phyloP scores from a whole-genome alignment of 2,888 invertebrate species.

The Philopedon plagiatum region DNA sequence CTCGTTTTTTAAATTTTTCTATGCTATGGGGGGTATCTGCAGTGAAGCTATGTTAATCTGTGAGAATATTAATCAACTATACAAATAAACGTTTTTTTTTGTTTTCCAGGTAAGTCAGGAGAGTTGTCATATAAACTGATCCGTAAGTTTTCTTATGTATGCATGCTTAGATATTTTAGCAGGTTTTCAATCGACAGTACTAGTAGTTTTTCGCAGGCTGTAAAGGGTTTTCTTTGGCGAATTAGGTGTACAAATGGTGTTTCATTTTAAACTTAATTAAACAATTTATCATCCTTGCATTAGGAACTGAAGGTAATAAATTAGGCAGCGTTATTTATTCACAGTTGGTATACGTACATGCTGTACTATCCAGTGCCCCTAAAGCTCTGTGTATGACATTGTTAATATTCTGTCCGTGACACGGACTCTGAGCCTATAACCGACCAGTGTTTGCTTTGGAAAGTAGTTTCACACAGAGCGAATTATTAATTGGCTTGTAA shows the following conservation, averaged over 20 bases:
- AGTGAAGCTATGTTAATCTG: too few species aligned
- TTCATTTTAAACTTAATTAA: neutral
- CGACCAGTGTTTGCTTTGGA: neutral
- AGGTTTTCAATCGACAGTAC: too few species aligned
- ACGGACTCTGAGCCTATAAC: neutral
- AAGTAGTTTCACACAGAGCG: neutral
- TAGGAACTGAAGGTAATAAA: neutral
- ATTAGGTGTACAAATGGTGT: neutral
- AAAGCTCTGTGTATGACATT: slow-evolving; percentile 1
- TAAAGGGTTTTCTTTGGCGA: too few species aligned
- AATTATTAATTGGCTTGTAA: neutral
- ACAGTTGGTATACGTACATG: neutral
- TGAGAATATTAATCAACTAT: too few species aligned
- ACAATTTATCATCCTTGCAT: neutral
- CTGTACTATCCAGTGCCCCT: neutral
- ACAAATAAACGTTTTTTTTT: too few species aligned
- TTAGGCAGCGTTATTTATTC: neutral
- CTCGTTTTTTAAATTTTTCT: too few species aligned
- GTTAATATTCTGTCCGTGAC: slow-evolving; percentile 13
- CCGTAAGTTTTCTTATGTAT: too few species aligned
- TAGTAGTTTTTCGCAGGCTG: too few species aligned
- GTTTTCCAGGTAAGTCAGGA: too few species aligned
- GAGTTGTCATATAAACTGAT: too few species aligned
- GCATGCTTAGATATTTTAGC: too few species aligned
- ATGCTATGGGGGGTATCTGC: too few species aligned